A percentile compares a stretch with the other conserved stretches of the same genome.
phyloP scores from a whole-genome alignment of 92 coral and sea anemone genomes.

The Pocillopora grandis region DNA sequence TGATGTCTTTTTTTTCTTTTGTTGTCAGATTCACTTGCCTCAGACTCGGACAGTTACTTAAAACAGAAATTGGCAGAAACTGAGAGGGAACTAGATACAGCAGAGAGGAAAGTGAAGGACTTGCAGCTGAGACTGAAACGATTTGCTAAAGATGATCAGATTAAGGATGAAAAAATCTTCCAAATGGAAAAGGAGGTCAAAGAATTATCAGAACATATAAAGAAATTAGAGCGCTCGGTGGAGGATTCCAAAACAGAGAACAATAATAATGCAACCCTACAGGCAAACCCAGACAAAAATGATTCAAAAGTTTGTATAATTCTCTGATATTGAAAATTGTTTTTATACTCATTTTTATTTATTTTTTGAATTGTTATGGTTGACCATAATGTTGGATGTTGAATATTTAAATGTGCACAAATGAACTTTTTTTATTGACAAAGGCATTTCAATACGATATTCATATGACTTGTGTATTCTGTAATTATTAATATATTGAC shows the following conservation, averaged over 20 bases:
- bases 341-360: too few species aligned
- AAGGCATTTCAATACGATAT: too few species aligned
- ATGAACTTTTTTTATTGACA: too few species aligned
- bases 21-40: slow-evolving; percentile 40
- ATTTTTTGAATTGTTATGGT: too few species aligned
- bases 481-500: too few species aligned
- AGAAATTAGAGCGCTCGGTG: slow-evolving; percentile 68
- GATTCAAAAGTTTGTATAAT: slow-evolving; percentile 74
- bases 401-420: too few species aligned
- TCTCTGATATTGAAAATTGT: slow-evolving; percentile 19
- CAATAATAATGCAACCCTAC: slow-evolving; percentile 50
- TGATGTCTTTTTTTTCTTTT: neutral
- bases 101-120: slow-evolving; percentile 94
- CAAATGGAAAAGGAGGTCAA: slow-evolving; percentile 88
- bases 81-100: slow-evolving; percentile 82
- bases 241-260: slow-evolving; percentile 41
- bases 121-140: slow-evolving; percentile 92
- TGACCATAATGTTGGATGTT: too few species aligned
- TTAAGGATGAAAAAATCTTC: slow-evolving; percentile 81
- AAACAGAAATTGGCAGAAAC: slow-evolving; percentile 59
- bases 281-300: slow-evolving; percentile 26
- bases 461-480: too few species aligned
- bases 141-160: slow-evolving; percentile 91
- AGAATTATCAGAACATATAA: slow-evolving; percentile 75
- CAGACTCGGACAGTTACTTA: slow-evolving; percentile 43